Base-by-base conservation (phyloP, 2,113 vertebrate genomes). In the Mormoops blainvillei region DNA sequence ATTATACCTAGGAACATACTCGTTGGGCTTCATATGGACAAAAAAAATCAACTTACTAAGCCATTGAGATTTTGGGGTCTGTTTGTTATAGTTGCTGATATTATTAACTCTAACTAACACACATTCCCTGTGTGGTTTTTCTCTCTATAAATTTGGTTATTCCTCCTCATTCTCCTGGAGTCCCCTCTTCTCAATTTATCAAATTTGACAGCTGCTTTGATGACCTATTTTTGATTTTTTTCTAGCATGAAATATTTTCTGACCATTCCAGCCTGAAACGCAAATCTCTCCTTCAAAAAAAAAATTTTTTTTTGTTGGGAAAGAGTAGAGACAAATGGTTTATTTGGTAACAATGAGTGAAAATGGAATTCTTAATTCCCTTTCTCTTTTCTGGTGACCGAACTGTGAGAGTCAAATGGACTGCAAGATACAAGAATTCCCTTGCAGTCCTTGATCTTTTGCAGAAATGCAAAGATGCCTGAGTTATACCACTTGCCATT, bases 311-410 rank as follows among this genome's bases (percentile, higher is more conserved):
- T 16, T 67, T 43, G 19, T 28, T 43, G 24, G 58, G 87, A 28
- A 45, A 22, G 26, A 48, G 24, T 77, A 81, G 74, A 97, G 81
- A 97, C 82, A 94, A 94, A 86, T 52, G 48, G 43, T 95, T 97
- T 97, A 97, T 96, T 97, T 96, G 81, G 48, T 93, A 96, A 95
- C n/a, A 93, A 96, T 81, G 71, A 95, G 33, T 96, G 94, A 97
- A 96, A 22, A 96, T 85, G 91, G 50, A 94, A 85, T 41, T 93
- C 31, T 90, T 38, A 68, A 94, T 88, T 76, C 76, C 24, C 83
- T 67, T 63, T 85, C 22, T 89, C 31, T 76, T 36, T 89, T 77
- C 50, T 70, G 93, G 45, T 22, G 28, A 54, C 41, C 10, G 20
- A 71, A 92, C 28, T n/a, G 28, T 43, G 52, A 71, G 36, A 48